A percentile compares a stretch with the other conserved stretches of the same genome.
phyloP scores from a whole-genome alignment of 2,888 invertebrate genomes.

The Coecobrya sp. region DNA sequence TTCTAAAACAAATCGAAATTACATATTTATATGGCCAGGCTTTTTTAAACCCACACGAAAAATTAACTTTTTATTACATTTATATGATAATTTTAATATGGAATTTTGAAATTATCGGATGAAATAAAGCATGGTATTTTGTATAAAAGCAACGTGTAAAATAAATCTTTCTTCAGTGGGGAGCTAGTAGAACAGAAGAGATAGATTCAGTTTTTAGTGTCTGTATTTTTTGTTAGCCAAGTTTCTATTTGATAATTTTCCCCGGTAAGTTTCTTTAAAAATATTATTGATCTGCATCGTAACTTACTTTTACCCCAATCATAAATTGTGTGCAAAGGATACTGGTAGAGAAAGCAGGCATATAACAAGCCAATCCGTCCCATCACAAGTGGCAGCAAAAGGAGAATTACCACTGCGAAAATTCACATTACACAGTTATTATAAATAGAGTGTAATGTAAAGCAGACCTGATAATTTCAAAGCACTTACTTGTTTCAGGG shows the following conservation, averaged over 20 bases:
- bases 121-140: neutral
- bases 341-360: conserved; percentile 90
- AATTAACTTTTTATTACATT: conserved; percentile 42
- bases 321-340: conserved; percentile 81
- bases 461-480: neutral
- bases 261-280: conserved; percentile 35
- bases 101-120: conserved; percentile 11
- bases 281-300: neutral
- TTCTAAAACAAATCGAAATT: conserved; percentile 77
- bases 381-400: conserved; percentile 89
- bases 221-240: neutral
- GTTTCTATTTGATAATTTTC: conserved; percentile 8
- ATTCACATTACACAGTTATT: conserved; percentile 31
- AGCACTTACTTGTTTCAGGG: conserved; percentile 83
- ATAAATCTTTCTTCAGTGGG: conserved; percentile 55
- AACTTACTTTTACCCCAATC: conserved; percentile 83
- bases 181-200: neutral
- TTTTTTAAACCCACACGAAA: neutral
- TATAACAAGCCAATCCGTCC: conserved; percentile 89
- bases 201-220: neutral
- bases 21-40: neutral
- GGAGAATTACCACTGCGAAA: conserved; percentile 81
- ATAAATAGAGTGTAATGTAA: neutral
- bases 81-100: conserved; percentile 67
- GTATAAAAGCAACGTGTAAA: conserved; percentile 56